Evolutionary conservation across 2,113 vertebrate genomes (phyloP).

Genomic region (Cygnus atratus): DNA sequence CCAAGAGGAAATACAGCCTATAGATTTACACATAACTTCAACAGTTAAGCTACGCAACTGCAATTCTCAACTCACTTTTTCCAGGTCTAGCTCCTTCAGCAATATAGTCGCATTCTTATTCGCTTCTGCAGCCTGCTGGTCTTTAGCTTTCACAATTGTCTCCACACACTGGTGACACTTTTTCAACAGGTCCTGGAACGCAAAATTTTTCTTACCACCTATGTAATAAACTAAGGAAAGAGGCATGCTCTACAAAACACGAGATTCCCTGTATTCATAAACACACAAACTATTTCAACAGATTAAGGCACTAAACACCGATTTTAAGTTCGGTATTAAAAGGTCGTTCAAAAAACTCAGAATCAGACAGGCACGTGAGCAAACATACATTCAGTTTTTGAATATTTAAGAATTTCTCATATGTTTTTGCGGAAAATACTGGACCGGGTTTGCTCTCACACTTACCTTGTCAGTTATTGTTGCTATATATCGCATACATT

Average conservation of each 20-base stretch:
- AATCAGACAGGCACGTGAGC: rapidly evolving
- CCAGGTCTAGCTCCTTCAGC: slow-evolving; percentile 95
- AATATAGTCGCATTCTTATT: slow-evolving; percentile 99
- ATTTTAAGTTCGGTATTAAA: not conserved
- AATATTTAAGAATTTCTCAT: not conserved
- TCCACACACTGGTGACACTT: slow-evolving; percentile 99
- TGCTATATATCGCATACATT: slow-evolving; percentile 99
- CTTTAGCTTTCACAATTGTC: slow-evolving; percentile 99
- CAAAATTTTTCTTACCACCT: slow-evolving; percentile 9
- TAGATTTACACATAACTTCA: not conserved
- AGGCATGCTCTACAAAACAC: not conserved
- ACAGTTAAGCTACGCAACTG: rapidly evolving
- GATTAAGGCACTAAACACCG: not conserved
- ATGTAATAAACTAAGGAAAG: not conserved
- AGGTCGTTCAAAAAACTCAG: not conserved
- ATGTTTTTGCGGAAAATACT: not conserved
- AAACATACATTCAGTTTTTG: not conserved
- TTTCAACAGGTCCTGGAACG: slow-evolving; percentile 91
- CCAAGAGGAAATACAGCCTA: not conserved
- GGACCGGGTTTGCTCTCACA: not conserved
- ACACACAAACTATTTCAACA: not conserved
- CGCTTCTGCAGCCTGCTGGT: slow-evolving; percentile 98
- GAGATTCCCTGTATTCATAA: not conserved
- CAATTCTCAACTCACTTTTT: slow-evolving; percentile 84
- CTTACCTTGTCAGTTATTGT: slow-evolving; percentile 97